These are phyloP conservation scores for Sander lucioperca DNA, from an alignment of 2,113 vertebrate genomes.

Conservation along the genomic window DNA sequence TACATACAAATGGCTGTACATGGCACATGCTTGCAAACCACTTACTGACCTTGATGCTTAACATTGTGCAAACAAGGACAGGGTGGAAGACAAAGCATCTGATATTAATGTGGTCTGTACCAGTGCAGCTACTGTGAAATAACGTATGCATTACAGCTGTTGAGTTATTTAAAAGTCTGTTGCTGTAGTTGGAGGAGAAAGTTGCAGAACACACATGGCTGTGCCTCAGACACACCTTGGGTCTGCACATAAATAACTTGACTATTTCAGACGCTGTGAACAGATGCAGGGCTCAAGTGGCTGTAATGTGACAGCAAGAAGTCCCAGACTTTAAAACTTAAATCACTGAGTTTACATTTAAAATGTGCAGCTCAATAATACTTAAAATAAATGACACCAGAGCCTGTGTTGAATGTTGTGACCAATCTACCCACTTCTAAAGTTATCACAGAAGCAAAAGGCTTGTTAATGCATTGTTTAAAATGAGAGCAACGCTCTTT, in stretches of 20 bases:
- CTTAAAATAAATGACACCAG: background rate
- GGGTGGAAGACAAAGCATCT: background rate
- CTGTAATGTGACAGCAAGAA: background rate
- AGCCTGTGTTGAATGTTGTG: background rate
- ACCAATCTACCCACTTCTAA: background rate
- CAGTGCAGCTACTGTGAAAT: conserved; percentile 7
- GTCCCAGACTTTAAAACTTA: background rate
- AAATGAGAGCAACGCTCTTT: background rate
- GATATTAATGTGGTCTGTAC: background rate
- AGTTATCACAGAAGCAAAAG: background rate
- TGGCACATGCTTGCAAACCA: background rate
- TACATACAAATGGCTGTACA: background rate
- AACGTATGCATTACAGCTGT: conserved; percentile 37
- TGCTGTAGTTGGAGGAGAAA: conserved; percentile 35
- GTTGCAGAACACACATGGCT: conserved; percentile 8
- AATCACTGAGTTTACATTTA: conserved; percentile 5
- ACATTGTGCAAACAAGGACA: conserved; percentile 31
- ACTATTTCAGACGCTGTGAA: conserved; percentile 54
- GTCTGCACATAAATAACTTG: conserved; percentile 55
- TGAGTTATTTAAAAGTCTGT: conserved; percentile 58
- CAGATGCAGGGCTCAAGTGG: conserved; percentile 48
- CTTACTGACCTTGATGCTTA: conserved; percentile 35
- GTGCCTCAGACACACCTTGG: conserved; percentile 39
- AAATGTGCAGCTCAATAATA: background rate
- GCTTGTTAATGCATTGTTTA: background rate